These are phyloP conservation scores for Drosophila fungiperda DNA, from an alignment of 2,888 invertebrate genomes.

Conservation along the genomic window DNA sequence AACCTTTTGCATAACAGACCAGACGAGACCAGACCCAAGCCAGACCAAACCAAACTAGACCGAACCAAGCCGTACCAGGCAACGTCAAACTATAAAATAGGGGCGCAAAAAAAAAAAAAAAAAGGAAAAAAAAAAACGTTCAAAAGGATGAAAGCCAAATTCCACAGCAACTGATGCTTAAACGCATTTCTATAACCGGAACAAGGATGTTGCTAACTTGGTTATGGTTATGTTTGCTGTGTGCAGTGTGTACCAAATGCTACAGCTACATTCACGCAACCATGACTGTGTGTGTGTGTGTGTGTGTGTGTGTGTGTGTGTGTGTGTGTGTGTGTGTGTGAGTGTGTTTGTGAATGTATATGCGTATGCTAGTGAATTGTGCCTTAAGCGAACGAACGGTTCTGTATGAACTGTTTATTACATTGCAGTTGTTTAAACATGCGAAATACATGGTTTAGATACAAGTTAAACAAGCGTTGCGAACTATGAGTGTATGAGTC, in stretches of 20 bases:
- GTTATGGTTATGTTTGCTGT: slow-evolving; percentile 70
- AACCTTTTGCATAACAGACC: background rate
- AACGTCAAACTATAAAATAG: slow-evolving; percentile 19
- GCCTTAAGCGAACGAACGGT: slow-evolving; percentile 32
- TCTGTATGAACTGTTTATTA: slow-evolving; percentile 45
- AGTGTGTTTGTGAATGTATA: background rate
- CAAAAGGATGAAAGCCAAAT: slow-evolving; percentile 67
- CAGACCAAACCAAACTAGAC: background rate
- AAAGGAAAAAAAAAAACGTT: slow-evolving; percentile 20
- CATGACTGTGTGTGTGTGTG: background rate
- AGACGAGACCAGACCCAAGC: background rate
- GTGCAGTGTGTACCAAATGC: slow-evolving; percentile 34
- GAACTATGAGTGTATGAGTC: slow-evolving; percentile 7
- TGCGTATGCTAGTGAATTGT: slow-evolving; percentile 9
- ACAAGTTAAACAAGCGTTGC: slow-evolving; percentile 7
- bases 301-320: background rate
- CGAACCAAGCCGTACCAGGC: background rate
- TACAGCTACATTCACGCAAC: slow-evolving; percentile 6
- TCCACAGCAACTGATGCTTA: slow-evolving; percentile 63
- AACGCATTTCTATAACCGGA: slow-evolving; percentile 77
- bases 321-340: background rate
- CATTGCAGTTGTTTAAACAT: slow-evolving; percentile 31
- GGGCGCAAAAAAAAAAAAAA: slow-evolving; percentile 15
- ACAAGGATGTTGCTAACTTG: slow-evolving; percentile 73
- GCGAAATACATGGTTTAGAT: slow-evolving; percentile 23